Evolutionary conservation across 2,113 vertebrate species (phyloP), one percentile per base, ranked within the genome.

Genomic region (Bagarius yarrelli): DNA sequence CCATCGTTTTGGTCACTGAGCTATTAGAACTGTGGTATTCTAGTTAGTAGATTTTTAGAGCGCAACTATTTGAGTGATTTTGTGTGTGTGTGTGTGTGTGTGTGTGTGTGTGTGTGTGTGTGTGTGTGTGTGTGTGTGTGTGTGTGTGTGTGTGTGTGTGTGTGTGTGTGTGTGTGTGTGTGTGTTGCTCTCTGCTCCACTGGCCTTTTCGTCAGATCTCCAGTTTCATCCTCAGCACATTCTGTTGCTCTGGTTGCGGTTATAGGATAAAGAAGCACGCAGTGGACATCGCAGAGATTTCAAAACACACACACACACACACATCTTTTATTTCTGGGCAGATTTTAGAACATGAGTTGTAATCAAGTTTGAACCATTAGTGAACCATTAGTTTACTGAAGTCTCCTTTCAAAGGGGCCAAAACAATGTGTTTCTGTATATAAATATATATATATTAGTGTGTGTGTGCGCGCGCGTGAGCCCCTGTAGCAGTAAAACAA

Each of bases 181-280:
- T 59, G 21, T 57, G 27, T 25, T 11, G 23, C 56, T 47, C 40
- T 64, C 44, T 64, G 61, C 52, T 79, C 66, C 40, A 25, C 63
- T 79, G 53, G 78, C 64, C 53, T 79, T 79, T 79, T 79, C 27
- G 34, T 79, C 57, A 27, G 15, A 21, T 36, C 78, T 79, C 78
- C 6, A 5, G 66, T 79, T 79, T 56, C 78, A 79, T 71, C 55
- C 66, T 47, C 66, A 16, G 66, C 36, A 60, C 78, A 71, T 71
- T 71, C 64, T 79, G 53, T 56, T 70, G 64, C 53, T 47, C 53
- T 40, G 53, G 34, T 71, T 80, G 78, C 64, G 6, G 47, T 70
- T 70, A 70, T 70, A 47, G 50, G 47, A 50, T 36, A 18, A 59
- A 50, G 56, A 12, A 57, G 67, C 12, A 23, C 18, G 23, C 53